Evolutionary conservation across 2,888 invertebrate species (phyloP), one percentile per base, ranked within the genome.

Genomic region (Ligdia adustata): DNA sequence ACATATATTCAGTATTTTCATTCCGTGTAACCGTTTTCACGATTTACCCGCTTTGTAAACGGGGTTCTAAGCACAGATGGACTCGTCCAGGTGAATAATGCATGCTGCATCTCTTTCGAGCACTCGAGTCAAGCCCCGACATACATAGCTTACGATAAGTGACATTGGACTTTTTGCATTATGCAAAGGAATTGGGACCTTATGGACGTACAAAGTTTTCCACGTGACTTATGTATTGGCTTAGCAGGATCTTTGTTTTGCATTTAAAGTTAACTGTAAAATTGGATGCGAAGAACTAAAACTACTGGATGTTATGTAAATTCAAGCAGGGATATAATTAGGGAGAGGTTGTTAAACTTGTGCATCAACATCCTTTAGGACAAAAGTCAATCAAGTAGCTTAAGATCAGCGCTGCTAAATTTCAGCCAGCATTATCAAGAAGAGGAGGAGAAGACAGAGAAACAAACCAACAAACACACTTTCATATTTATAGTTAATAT

Each of bases 81-180:
- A 44, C 22, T 39, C 34, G 46, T 24, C 55, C 50, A 52, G 38
- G 65, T 66, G 66, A 68, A 68, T 69, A 63, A 68, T 68, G 57
- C 60, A 68, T 62, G 54, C 15, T 55, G 56, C 56, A 60, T 50
- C 44, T 52, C 51, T 35, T 44, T 43, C 38, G 38, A 34, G 40
- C 42, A 39, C 46, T 24, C 48, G 26, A 44, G 45, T 57, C 60
- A 48, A 58, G 52, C 29, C 33, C 12, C 38, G 52, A 43, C 46
- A 40, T 50, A 44, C 52, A 53, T 49, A 54, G 49, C 45, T 39
- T 27, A 13, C 43, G 47, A 50, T 54, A 57, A 57, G 42, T 49
- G 45, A 43, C n/a, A 45, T 28, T 28, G 42, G 29, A 27, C 49
- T 0, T 16, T 53, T 48, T 48, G 45, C 42, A 41, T 43, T 43